Base-by-base conservation (phyloP, 2,888 invertebrate genomes). In the Noctuana brunneofusca region DNA sequence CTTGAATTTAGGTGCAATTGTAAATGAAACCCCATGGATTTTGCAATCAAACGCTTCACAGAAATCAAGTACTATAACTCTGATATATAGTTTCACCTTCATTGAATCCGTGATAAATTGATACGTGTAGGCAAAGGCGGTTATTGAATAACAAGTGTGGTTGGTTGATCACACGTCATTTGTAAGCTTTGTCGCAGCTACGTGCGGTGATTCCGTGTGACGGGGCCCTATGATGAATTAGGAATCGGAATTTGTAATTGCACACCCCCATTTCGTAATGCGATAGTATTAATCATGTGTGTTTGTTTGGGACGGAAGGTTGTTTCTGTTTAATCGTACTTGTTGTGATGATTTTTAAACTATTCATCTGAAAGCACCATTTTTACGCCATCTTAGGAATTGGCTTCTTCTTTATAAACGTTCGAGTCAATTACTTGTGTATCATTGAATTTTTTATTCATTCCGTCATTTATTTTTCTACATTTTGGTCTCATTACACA, bases 21-120 rank as follows among this genome's bases (percentile, higher is more conserved):
- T 20, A 0, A 1, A 3, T 14, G 16, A n/a, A 41, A 0, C 5
- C 1, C 0, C 12, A 43, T 4, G 14, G 43, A 22, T n/a, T 52
- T 41, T 27, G 18, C 38, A 38, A 43, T 27, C 52, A 30, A 43
- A 30, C 1, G 22, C 35, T 22, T 1, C 27, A 24, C 6, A 24
- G 24, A 27, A 27, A n/a, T 50, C 41, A 43, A 30, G 58, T 49
- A 49, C 76, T 80, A 83, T 79, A 81, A 78, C 54, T 55, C 84
- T 89, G 89, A 89, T 88, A 87, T 89, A 90, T 89, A 88, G 87
- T 87, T 88, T 84, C 84, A 82, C 89, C 90, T 90, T 89, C 89
- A 91, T 89, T 88, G 90, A 88, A 87, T 83, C 78, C 73, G 80
- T 90, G 89, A 91, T 91, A 90, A 89, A 90, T 91, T 90, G 89